Evolutionary conservation across 2,113 vertebrate genomes (phyloP), one percentile per base, ranked within the genome.

Genomic region (Notechis scutatus): DNA sequence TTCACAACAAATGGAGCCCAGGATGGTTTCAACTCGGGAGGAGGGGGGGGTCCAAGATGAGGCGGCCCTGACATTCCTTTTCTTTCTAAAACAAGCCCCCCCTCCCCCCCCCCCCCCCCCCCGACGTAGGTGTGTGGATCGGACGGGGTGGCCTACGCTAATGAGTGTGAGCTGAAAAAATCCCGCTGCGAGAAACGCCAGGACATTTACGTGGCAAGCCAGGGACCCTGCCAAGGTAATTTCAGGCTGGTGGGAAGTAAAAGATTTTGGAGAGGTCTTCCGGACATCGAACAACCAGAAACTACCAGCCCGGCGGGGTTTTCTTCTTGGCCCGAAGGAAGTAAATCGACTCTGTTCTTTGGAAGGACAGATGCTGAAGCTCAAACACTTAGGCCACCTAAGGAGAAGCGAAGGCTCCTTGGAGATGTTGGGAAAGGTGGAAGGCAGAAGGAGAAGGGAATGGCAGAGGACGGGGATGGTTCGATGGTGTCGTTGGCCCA

Each of bases 141-240:
- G 0, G 98, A 99, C 0, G 98, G 98, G 0, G 95, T 97, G 87
- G 99, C 97, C 92, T 99, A 99, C 39, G 88, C 89, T 93, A 99
- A 96, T 0, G 99, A 99, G 96, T 99, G 99, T 3, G 97, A 99
- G 95, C 97, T 99, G 96, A 99, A 98, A 97, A 99, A 98, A 97
- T 96, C 98, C 42, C 96, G 98, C 86, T 99, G 99, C 42, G 98
- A 98, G 94, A 98, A 97, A 3, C 98, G 96, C 93, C 97, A 97
- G 86, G 98, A 98, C 93, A 96, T 99, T 90, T 96, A 97, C 10
- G 96, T 98, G 92, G 96, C 95, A 4, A 97, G 96, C 74, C 98
- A 98, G 95, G 99, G 99, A 47, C 94, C 98, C 69, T 99, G 99
- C 93, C 92, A 95, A 74, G 98, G 99, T 99, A 94, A 97, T 98